Evolutionary conservation across 1,140 invertebrate species (phyloP).

Genomic region (Dendrolimus punctatus): DNA sequence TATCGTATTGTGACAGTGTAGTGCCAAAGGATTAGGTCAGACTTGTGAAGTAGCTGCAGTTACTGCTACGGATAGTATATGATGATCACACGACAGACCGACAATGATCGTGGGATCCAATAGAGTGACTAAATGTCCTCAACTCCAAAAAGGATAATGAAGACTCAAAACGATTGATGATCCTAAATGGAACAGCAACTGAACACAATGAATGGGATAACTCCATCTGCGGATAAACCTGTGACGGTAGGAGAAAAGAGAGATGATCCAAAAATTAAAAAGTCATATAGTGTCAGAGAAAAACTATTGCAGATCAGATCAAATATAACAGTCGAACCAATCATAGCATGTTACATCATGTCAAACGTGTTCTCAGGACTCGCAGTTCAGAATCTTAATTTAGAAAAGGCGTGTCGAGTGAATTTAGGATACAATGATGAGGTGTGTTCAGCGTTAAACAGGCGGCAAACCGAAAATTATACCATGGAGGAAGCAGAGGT

Average conservation of each 20-base stretch:
- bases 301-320: conserved; percentile 54
- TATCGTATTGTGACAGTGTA: conserved; percentile 19
- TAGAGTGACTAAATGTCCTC: conserved; percentile 5
- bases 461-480: conserved; percentile 64
- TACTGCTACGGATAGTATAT: too few species aligned
- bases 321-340: conserved; percentile 74
- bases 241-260: conserved; percentile 30
- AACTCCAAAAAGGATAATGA: neutral
- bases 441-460: conserved; percentile 72
- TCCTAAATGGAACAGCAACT: conserved; percentile 13
- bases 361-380: conserved; percentile 73
- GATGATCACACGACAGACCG: conserved; percentile 1
- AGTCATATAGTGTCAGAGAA: conserved; percentile 30
- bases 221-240: conserved; percentile 38
- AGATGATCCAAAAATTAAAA: conserved; percentile 38
- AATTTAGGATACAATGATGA: conserved; percentile 72
- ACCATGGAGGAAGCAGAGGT: conserved; percentile 68
- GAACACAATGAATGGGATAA: conserved; percentile 57
- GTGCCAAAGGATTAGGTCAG: conserved; percentile 7
- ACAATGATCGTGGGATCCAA: conserved; percentile 5
- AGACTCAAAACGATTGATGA: conserved; percentile 19
- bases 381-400: conserved; percentile 74
- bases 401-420: conserved; percentile 77
- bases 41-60: too few species aligned
- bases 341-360: conserved; percentile 73